These are phyloP conservation scores for Drosophila mimetica DNA, from an alignment of 2,888 invertebrate species.

Conservation along the genomic window DNA sequence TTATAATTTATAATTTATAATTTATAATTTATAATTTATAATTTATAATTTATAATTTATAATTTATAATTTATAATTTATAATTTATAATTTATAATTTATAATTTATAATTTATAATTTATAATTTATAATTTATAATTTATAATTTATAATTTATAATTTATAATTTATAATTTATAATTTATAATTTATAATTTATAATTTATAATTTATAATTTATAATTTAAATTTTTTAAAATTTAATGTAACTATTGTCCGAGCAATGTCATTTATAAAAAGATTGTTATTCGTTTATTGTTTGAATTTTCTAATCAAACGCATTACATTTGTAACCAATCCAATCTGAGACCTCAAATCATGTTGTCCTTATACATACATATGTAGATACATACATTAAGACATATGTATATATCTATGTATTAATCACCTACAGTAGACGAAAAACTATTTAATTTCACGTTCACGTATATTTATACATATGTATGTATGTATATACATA, in stretches of 20 bases:
- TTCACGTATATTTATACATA: no score
- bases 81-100: not conserved
- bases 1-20: constrained; percentile 1
- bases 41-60: constrained; percentile 2
- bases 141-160: constrained; percentile 1
- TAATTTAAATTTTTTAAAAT: not conserved
- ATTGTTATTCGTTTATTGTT: no score
- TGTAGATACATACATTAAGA: no score
- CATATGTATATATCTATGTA: no score
- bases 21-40: constrained; percentile 1
- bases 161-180: constrained; percentile 1
- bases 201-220: not conserved
- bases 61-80: not conserved
- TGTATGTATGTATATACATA: no score
- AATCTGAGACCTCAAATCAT: no score
- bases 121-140: constrained; percentile 1
- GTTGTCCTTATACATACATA: not conserved
- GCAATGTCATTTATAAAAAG: no score
- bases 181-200: constrained; percentile 1
- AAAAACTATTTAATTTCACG: no score
- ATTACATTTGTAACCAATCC: no score
- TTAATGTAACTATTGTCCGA: no score
- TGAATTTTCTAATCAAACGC: no score
- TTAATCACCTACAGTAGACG: no score
- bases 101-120: not conserved